Evolutionary conservation across 2,113 vertebrate genomes (phyloP), one percentile per base, ranked within the genome.

Genomic region (Damaliscus lunatus): DNA sequence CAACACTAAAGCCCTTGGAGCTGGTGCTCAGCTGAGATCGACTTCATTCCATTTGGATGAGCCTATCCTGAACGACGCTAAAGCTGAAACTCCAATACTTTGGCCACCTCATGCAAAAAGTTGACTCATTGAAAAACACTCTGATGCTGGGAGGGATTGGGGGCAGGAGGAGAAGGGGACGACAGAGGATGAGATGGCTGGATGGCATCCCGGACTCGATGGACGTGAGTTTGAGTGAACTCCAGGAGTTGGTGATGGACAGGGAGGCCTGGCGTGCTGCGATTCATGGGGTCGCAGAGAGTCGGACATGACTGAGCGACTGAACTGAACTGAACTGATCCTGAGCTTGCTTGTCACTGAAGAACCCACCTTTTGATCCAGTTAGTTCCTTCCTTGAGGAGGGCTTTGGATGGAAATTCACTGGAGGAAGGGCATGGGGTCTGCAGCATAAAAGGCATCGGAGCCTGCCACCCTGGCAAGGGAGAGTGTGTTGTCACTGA

Each of bases 381-480:
- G 17, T 57, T 74, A 19, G 12, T 21, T 80, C 4, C 27, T 88
- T 81, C 50, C 33, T 59, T 64, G 57, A 62, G 62, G 7, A 84
- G 17, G 7, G 12, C 31, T 71, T 93, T 36, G 40, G 33, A n/a
- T 67, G 64, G 64, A 6, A 84, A 53, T 29, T 46, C 64, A 14
- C 3, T 31, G 33, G 10, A 80, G n/a, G 15, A 84, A 87, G 81
- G 8, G 4, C 19, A 17, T 21, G 23, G 52, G 4, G 52, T 53
- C 17, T 67, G 11, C 7, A 36, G 19, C 31, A 13, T 25, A 9
- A 3, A 62, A 88, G 87, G 64, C 25, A 21, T 0, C 1, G 7
- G 3, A 21, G 1, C 1, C 15, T 3, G 15, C 10, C 31, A 2
- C n/a, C 25, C n/a, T 64, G 13, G 12, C 7, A 19, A 31, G 23